A percentile compares a stretch with the other conserved stretches of the same genome.
Conservation (phyloP, 1,140 invertebrate genomes). For the Drosophila melanica region DNA sequence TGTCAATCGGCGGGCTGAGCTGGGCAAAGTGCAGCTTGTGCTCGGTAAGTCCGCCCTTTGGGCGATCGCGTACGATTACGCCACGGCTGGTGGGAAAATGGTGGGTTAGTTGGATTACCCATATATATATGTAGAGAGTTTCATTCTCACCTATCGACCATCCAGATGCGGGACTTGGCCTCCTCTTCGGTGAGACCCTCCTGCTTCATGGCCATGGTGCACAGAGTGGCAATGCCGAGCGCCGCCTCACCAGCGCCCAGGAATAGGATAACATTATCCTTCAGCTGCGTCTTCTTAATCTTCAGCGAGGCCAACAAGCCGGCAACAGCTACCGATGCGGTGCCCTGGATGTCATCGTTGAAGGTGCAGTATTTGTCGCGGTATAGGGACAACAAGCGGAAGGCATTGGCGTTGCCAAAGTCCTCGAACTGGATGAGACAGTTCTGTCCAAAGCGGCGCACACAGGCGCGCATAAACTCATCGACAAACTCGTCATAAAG, state of each 20-base stretch:
- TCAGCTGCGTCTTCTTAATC: slow-evolving; percentile 91
- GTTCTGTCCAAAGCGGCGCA: slow-evolving; percentile 93
- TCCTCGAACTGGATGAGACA: slow-evolving; percentile 97
- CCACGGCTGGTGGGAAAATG: slow-evolving; percentile 89
- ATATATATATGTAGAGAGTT: neutral
- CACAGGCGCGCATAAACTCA: slow-evolving; percentile 98
- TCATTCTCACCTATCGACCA: slow-evolving; percentile 85
- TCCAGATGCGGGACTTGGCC: slow-evolving; percentile 68
- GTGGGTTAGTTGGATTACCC: slow-evolving; percentile 56
- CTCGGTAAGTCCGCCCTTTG: slow-evolving; percentile 87
- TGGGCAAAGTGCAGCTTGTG: slow-evolving; percentile 92
- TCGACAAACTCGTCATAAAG: slow-evolving; percentile 98
- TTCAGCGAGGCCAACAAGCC: slow-evolving; percentile 93
- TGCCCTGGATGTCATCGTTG: slow-evolving; percentile 99
- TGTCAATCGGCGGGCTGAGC: slow-evolving; percentile 88
- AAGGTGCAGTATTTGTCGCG: slow-evolving; percentile 95
- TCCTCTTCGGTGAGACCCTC: slow-evolving; percentile 88
- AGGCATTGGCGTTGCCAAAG: slow-evolving; percentile 98
- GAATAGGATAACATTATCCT: slow-evolving; percentile 94
- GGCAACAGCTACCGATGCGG: slow-evolving; percentile 95
- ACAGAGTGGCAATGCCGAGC: slow-evolving; percentile 93
- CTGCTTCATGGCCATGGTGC: slow-evolving; percentile 94
- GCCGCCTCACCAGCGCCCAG: slow-evolving; percentile 97
- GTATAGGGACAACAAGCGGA: slow-evolving; percentile 94
- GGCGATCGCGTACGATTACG: slow-evolving; percentile 91